Base-by-base conservation (phyloP, 2,888 invertebrate species). In the Strigamia transsilvanica region DNA sequence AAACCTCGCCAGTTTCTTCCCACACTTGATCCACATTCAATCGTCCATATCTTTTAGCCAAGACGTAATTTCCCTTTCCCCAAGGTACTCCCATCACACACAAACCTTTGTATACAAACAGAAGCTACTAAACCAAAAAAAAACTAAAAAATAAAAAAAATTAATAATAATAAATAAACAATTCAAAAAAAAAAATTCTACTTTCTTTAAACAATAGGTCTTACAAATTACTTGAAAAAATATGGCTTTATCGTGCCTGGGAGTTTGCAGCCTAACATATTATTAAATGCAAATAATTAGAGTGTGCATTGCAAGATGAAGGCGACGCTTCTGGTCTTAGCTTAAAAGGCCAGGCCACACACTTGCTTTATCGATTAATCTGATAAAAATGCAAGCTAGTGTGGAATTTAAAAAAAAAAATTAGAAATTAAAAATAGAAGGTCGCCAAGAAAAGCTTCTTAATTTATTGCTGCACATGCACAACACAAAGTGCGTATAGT, bases 291-390 rank as follows among this genome's bases (percentile, higher is more conserved):
- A 27, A 66, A 66, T 66, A 66, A 66, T 66, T 66, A 66, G 66
- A 66, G 66, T 66, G 66, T 66, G 66, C 66, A 66, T 66, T 66
- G 66, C 66, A 66, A 66, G 66, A 66, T 66, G 66, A 66, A 66
- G 66, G 66, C 66, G 66, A 66, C 66, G 66, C 66, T 66, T 66
- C 66, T 66, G 66, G 66, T 66, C 66, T 66, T 66, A 66, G 66
- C 66, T 5, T 66, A 66, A 66, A 66, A 66, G 66, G 66, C 66
- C 66, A 66, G 66, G 66, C 66, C 66, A 66, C 66, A 66, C 66
- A 66, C 27, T 66, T 51, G 51, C 51, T 66, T 66, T 66, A 66
- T 66, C 66, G 66, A 66, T 66, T 66, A 66, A 66, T 66, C 66
- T 23, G 66, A 66, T 66, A 32, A 66, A 66, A 66, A 66, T 15